Base-by-base conservation (phyloP, 2,888 invertebrate species). In the Ctenicera cuprea region DNA sequence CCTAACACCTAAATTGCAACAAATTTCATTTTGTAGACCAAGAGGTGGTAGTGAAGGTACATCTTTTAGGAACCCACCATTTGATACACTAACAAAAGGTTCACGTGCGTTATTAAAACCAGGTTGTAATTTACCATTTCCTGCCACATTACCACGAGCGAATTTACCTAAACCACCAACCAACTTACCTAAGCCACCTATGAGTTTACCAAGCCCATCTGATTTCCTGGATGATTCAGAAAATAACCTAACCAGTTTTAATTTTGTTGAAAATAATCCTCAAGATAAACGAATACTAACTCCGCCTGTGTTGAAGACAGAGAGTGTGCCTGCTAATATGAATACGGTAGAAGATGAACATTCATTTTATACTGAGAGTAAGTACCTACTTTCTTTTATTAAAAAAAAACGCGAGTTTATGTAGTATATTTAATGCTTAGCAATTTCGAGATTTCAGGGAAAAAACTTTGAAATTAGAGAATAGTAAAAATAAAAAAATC, bases 171-270 rank as follows among this genome's bases (percentile, higher is more conserved):
- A 63, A 70, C 54, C 67, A 7, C 50, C 65, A 16, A 7, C 8
- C 18, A 38, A 41, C 30, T 70, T 74, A 45, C 74, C 68, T 4
- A 68, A 68, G 22, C 64, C 67, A n/a, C 70, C 74, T 26, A 7
- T 33, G 5, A 3, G 43, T 11, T 38, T 67, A 37, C 61, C 71
- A 43, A 54, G 9, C 7, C 26, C 57, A 8, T 48, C 22, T 33
- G 26, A 52, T 52, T 16, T 37, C 5, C 14, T 37, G 18, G 38
- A 11, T 30, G 37, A n/a, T 52, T 12, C 16, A 37, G 8, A 9
- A 59, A 14, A 59, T 18, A 48, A 63, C 5, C 41, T 43, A n/a
- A 41, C 12, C 11, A 22, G 26, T 63, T 45, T 45, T 48, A 20
- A 45, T 30, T 30, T 41, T n/a, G 37, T 16, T 20, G 50, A 18